Conservation (phyloP, 1,140 invertebrate species). For the Rhysida immarginata region DNA sequence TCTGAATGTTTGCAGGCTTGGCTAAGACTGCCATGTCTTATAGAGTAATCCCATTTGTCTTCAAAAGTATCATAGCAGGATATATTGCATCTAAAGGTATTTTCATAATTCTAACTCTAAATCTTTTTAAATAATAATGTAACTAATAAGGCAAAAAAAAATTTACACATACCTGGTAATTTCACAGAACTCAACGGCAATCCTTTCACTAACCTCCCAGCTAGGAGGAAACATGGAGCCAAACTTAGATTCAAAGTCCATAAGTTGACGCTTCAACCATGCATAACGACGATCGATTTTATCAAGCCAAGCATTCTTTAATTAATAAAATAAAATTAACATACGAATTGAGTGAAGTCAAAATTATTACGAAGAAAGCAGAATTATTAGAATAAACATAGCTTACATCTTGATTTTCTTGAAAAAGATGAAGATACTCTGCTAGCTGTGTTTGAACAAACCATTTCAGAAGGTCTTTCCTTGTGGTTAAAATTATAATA, state of each 20-base stretch:
- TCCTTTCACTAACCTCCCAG: conserved; percentile 90
- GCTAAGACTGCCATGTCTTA: no score
- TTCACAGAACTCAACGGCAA: conserved; percentile 82
- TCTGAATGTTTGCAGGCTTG: no score
- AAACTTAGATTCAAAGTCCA: conserved; percentile 89
- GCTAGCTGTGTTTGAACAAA: conserved; percentile 76
- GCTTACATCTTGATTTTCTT: conserved; percentile 75
- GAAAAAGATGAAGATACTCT: conserved; percentile 88
- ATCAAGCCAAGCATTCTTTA: conserved; percentile 74
- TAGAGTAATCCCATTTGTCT: no score
- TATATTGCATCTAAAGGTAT: no score
- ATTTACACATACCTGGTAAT: conserved; percentile 39
- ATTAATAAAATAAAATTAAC: conserved; percentile 8
- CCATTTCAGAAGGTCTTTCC: conserved; percentile 71
- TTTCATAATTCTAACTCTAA: no score
- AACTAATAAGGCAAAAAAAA: no score
- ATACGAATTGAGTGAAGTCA: no score
- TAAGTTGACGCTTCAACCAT: conserved; percentile 93
- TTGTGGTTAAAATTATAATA: conserved; percentile 18
- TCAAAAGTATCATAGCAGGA: no score
- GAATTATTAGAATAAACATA: no score
- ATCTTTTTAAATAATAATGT: no score
- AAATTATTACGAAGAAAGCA: no score
- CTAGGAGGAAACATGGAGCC: conserved; percentile 73
- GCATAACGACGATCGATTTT: conserved; percentile 86